These are phyloP conservation scores for Dendrocincla tyrannina DNA, from an alignment of 2,797 vertebrate genomes.

Conservation along the genomic window DNA sequence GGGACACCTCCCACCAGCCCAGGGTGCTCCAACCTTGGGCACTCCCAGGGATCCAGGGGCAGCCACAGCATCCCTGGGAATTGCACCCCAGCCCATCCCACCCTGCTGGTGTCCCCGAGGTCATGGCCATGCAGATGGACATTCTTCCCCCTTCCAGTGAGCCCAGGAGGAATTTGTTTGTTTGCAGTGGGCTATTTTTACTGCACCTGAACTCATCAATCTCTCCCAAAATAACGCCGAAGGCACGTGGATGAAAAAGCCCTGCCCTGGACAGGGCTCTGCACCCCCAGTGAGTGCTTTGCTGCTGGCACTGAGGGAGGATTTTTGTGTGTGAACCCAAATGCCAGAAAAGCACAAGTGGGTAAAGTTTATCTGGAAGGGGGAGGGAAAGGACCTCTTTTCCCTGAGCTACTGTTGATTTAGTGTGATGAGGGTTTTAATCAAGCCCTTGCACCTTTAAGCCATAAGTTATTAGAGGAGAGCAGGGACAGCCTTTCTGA, in stretches of 20 bases:
- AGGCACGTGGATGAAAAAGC: too few relatives aligned
- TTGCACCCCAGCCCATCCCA: neutral
- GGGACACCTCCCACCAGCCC: neutral
- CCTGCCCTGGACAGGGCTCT: neutral
- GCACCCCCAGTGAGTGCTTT: neutral
- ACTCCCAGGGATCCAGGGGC: neutral
- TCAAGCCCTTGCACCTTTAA: neutral
- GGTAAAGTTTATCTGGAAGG: neutral
- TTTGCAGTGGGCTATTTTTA: neutral
- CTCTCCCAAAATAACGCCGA: neutral
- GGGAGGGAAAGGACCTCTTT: neutral
- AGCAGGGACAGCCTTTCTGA: neutral
- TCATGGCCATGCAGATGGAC: neutral
- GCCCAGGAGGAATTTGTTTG: neutral
- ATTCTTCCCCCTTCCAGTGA: neutral
- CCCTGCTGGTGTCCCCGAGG: neutral
- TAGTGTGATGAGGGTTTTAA: slow-evolving; percentile 11
- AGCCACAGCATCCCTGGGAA: neutral
- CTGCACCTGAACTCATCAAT: neutral
- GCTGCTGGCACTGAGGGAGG: neutral
- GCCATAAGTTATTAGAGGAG: neutral
- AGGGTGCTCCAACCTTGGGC: neutral
- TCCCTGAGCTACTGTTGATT: neutral
- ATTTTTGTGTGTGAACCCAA: neutral
- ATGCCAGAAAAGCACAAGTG: neutral